These are phyloP conservation scores for Hirtodrosophila confusa DNA, from an alignment of 2,888 invertebrate genomes.

Conservation along the genomic window DNA sequence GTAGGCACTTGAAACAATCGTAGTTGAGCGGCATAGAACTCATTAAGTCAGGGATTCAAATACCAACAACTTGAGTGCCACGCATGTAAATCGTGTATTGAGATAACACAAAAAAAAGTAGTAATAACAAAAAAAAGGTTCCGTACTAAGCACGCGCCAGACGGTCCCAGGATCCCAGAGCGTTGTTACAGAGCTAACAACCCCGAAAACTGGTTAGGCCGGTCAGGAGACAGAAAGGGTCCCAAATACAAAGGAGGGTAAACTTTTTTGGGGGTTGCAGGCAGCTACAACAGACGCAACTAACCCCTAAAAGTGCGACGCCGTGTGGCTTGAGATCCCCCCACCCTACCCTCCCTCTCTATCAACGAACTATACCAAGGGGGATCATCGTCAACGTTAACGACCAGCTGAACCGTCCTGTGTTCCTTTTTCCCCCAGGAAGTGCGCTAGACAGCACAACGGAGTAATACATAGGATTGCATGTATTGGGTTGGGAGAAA, in stretches of 20 bases:
- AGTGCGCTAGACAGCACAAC: constrained; percentile 29
- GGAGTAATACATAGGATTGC: background rate
- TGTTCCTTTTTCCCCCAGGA: constrained; percentile 29
- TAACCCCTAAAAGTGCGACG: constrained; percentile 40
- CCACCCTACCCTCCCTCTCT: constrained; percentile 20
- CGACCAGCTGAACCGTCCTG: constrained; percentile 18
- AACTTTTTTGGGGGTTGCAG: constrained; percentile 59
- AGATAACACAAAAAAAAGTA: background rate
- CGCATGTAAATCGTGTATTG: constrained; percentile 25
- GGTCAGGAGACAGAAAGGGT: constrained; percentile 22
- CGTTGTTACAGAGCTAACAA: too few species aligned
- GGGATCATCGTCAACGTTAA: constrained; percentile 39
- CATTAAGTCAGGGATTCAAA: constrained; percentile 51
- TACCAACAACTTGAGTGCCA: constrained; percentile 49
- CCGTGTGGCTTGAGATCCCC: constrained; percentile 37
- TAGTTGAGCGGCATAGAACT: constrained; percentile 39
- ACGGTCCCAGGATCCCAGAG: constrained; percentile 50
- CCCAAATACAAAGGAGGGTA: constrained; percentile 26
- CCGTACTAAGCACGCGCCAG: constrained; percentile 67
- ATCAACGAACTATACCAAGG: background rate
- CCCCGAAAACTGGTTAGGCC: constrained; percentile 61
- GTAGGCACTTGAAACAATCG: constrained; percentile 49
- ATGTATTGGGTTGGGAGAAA: constrained; percentile 2
- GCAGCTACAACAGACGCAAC: background rate
- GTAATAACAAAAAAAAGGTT: constrained; percentile 29